These are phyloP conservation scores for Sialis lutaria DNA, from an alignment of 2,888 invertebrate species.

Conservation along the genomic window DNA sequence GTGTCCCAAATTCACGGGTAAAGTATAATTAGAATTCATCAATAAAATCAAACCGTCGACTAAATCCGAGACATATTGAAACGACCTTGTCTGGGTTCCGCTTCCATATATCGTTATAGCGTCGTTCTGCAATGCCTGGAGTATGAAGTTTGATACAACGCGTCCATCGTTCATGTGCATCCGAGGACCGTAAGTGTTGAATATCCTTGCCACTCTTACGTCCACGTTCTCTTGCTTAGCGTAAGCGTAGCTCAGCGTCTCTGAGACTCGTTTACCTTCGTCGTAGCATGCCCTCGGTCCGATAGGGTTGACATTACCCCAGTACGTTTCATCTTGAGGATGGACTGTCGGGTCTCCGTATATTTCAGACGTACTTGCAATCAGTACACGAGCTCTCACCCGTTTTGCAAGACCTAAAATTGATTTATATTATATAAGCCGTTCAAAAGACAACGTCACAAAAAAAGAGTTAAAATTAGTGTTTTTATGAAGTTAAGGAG, in stretches of 20 bases:
- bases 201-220: constrained; percentile 92
- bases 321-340: constrained; percentile 94
- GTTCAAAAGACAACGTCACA: no score
- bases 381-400: constrained; percentile 78
- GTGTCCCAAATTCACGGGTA: constrained; percentile 93
- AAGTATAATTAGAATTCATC: constrained; percentile 86
- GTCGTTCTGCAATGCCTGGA: constrained; percentile 88
- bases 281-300: constrained; percentile 96
- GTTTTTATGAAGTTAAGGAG: no score
- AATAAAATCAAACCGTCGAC: constrained; percentile 84
- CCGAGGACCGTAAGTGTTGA: constrained; percentile 96
- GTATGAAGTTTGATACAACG: constrained; percentile 95
- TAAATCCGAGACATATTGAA: constrained; percentile 94
- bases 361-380: constrained; percentile 97
- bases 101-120: constrained; percentile 83
- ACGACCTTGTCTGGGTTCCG: constrained; percentile 85
- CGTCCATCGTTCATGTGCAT: constrained; percentile 99
- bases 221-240: constrained; percentile 91
- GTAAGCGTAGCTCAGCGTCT: constrained; percentile 91
- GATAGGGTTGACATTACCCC: constrained; percentile 99
- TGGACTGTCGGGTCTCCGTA: constrained; percentile 98
- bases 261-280: constrained; percentile 97
- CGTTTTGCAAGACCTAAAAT: constrained; percentile 69
- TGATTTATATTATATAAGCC: neutral
- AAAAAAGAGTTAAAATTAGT: no score